Percentiles rank a stretch among this genome's conserved stretches.
Evolutionary conservation across 2,113 vertebrate species (phyloP).

Genomic region (Urocynchramus pylzowi): DNA sequence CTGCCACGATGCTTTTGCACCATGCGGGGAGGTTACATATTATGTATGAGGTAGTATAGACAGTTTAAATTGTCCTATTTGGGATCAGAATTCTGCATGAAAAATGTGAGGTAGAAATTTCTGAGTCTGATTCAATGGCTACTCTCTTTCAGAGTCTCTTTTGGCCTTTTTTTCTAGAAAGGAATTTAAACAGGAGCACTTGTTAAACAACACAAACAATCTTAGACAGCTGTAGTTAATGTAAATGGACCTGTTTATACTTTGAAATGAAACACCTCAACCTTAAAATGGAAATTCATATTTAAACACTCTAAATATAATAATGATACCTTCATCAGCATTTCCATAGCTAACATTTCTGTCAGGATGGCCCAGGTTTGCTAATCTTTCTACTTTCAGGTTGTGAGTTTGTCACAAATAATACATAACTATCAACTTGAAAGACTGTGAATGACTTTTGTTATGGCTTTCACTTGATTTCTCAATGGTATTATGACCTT

Average conservation of each 20-base stretch:
- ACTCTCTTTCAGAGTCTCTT: neutral
- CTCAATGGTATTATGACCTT: neutral
- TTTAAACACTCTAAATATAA: neutral
- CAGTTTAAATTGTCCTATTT: neutral
- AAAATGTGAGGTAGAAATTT: neutral
- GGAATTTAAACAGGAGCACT: neutral
- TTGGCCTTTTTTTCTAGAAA: neutral
- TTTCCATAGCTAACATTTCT: neutral
- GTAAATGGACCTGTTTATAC: neutral
- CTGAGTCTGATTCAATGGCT: neutral
- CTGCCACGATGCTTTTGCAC: neutral
- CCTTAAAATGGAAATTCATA: neutral
- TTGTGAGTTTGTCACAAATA: neutral
- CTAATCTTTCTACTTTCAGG: neutral
- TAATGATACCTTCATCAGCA: neutral
- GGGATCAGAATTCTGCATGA: neutral
- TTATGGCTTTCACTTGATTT: neutral
- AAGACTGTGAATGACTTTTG: neutral
- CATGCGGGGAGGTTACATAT: neutral
- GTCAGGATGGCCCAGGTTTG: neutral
- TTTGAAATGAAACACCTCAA: neutral
- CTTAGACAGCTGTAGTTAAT: neutral
- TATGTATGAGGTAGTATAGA: neutral
- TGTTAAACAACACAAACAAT: neutral
- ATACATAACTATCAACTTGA: neutral